phyloP scores from a whole-genome alignment of 2,888 invertebrate species.

The Odontothrips loti region DNA sequence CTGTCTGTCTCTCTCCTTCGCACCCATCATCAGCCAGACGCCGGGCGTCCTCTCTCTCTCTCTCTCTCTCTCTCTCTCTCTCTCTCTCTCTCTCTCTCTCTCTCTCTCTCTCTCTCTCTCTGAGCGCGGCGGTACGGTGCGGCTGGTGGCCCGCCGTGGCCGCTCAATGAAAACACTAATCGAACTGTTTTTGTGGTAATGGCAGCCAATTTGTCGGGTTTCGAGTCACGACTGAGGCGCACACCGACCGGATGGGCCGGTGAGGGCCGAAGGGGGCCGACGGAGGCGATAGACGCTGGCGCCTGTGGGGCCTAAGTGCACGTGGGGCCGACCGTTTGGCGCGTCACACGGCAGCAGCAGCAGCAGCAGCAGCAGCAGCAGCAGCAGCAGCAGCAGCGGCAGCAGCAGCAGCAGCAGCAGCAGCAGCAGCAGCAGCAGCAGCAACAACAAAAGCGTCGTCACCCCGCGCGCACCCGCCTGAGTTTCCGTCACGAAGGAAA shows the following conservation, averaged over 20 bases:
- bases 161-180: constrained; percentile 19
- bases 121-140: not conserved
- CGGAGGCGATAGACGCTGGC: not conserved
- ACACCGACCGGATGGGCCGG: too few species aligned
- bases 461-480: too few species aligned
- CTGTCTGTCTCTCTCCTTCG: not conserved
- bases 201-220: constrained; percentile 22
- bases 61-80: not conserved
- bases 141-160: not conserved
- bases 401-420: too few species aligned
- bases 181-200: constrained; percentile 26
- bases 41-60: not conserved
- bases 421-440: too few species aligned
- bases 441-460: too few species aligned
- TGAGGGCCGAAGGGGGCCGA: not conserved
- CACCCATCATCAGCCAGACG: too few species aligned
- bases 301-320: not conserved
- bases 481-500: too few species aligned
- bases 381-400: too few species aligned
- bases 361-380: too few species aligned
- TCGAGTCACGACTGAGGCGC: not conserved
- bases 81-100: not conserved
- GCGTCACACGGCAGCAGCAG: too few species aligned
- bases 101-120: not conserved
- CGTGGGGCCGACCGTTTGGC: not conserved